Evolutionary conservation across 2,113 vertebrate genomes (phyloP).

Genomic region (Laticauda colubrina): DNA sequence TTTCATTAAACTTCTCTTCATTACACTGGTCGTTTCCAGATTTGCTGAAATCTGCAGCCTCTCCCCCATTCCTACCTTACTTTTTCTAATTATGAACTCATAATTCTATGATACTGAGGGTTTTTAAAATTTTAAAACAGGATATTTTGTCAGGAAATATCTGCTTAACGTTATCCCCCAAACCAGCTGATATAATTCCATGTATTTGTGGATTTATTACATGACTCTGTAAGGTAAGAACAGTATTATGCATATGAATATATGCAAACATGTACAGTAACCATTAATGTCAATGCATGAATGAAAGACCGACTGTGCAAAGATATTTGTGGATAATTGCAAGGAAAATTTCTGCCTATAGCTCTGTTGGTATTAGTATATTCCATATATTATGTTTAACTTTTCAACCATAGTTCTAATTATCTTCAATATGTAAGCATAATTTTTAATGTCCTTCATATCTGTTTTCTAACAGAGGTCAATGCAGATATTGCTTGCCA

Average conservation of each 20-base stretch:
- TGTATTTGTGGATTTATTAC: background rate
- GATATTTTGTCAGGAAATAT: background rate
- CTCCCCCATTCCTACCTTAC: background rate
- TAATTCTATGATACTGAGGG: background rate
- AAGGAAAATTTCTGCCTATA: background rate
- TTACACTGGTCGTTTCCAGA: background rate
- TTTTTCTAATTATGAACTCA: background rate
- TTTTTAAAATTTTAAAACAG: background rate
- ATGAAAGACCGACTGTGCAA: background rate
- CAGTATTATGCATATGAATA: background rate
- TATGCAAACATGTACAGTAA: background rate
- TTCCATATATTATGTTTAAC: background rate
- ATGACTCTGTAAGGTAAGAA: background rate
- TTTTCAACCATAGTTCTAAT: background rate
- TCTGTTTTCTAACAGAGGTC: conserved; percentile 76
- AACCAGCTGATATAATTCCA: background rate
- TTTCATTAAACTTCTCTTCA: background rate
- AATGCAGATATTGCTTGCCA: conserved; percentile 90
- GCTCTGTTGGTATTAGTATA: background rate
- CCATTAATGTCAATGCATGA: background rate
- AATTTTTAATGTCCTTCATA: conserved; percentile 3
- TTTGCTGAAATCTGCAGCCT: background rate
- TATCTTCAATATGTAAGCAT: background rate
- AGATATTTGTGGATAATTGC: background rate
- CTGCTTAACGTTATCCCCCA: background rate